Percentiles rank a stretch among this genome's conserved stretches.
Evolutionary conservation across 2,113 vertebrate species (phyloP).

Genomic region (Pitta sordida): DNA sequence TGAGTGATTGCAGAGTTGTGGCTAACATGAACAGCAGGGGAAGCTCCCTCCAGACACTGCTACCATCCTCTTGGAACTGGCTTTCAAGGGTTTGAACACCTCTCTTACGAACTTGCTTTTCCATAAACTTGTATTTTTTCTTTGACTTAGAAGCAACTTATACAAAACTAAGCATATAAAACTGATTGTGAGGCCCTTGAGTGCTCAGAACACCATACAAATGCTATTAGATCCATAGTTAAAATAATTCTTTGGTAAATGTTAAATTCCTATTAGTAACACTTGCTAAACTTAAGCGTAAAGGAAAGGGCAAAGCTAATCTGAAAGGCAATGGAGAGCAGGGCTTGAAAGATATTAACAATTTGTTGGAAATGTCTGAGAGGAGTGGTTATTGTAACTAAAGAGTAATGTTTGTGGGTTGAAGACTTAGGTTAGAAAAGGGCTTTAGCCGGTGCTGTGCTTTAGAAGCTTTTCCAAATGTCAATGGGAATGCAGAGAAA

Average conservation of each 20-base stretch:
- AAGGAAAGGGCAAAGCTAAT: slow-evolving; percentile 65
- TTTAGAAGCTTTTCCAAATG: slow-evolving; percentile 28
- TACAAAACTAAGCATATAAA: slow-evolving; percentile 41
- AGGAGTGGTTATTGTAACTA: slow-evolving; percentile 20
- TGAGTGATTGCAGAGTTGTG: neutral
- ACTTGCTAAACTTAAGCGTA: slow-evolving; percentile 67
- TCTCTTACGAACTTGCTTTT: neutral
- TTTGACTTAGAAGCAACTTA: slow-evolving; percentile 8
- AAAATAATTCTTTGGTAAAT: slow-evolving; percentile 70
- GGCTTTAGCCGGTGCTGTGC: neutral
- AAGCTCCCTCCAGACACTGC: neutral
- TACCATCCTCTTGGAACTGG: neutral
- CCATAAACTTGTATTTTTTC: neutral
- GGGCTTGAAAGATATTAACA: slow-evolving; percentile 49
- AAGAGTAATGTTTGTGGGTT: neutral
- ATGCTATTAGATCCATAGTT: slow-evolving; percentile 53
- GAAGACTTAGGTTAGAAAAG: slow-evolving; percentile 8
- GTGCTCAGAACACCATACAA: slow-evolving; percentile 37
- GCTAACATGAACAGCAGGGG: neutral
- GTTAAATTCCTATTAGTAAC: slow-evolving; percentile 74
- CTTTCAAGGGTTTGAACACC: neutral
- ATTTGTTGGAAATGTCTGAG: slow-evolving; percentile 56
- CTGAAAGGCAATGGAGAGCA: slow-evolving; percentile 48
- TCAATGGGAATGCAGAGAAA: neutral
- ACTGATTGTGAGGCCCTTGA: slow-evolving; percentile 24